A percentile compares a stretch with the other conserved stretches of the same genome.
Conservation (phyloP, 2,113 vertebrate species). For the Acrocephalus kingi region DNA sequence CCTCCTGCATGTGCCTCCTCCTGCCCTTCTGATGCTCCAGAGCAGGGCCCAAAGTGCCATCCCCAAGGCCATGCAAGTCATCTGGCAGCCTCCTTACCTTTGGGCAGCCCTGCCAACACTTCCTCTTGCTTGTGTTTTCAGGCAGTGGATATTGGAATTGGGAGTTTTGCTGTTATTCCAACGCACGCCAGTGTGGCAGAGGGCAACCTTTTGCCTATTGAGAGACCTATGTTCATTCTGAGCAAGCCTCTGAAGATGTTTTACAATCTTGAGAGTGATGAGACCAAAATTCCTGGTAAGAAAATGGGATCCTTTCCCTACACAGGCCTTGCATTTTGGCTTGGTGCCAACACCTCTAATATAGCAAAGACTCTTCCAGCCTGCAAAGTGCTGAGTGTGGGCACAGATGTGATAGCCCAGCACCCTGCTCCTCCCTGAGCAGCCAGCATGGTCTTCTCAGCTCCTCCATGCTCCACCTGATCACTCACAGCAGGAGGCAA, state of each 20-base stretch:
- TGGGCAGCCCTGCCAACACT: background rate
- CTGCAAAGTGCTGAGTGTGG: background rate
- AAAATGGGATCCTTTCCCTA: background rate
- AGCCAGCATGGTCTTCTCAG: background rate
- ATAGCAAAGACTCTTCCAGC: background rate
- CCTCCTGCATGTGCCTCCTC: background rate
- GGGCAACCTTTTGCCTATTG: background rate
- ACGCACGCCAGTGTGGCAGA: background rate
- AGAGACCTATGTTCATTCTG: background rate
- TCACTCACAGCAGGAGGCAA: background rate
- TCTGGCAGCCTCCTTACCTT: background rate
- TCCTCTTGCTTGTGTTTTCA: background rate
- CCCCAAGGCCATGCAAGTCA: too few species aligned
- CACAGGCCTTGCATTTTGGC: background rate
- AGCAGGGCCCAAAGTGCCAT: background rate
- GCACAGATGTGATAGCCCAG: too few species aligned
- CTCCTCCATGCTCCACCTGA: background rate
- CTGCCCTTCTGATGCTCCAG: accelerated
- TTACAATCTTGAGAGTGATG: background rate
- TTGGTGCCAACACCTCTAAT: background rate
- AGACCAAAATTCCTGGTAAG: background rate
- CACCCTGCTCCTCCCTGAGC: background rate
- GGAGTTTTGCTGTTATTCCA: background rate
- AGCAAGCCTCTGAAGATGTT: background rate
- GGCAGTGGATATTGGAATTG: background rate